Percentiles rank a stretch among this genome's conserved stretches.
Conservation (phyloP, 1,140 invertebrate species). For the Wasmannia auropunctata region DNA sequence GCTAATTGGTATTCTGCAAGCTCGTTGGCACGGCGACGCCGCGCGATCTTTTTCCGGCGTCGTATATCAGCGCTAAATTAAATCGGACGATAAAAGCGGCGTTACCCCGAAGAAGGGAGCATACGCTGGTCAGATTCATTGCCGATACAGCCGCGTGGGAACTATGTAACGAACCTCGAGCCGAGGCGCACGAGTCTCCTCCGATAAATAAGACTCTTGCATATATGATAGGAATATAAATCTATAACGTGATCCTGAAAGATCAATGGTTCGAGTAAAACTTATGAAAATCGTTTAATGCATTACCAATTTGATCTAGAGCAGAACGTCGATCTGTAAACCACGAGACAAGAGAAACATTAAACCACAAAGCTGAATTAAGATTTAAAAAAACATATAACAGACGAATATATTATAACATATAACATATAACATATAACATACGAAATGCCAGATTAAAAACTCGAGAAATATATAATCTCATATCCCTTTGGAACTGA, state of each 20-base stretch:
- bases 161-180: constrained; percentile 45
- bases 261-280: not conserved
- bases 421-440: not conserved
- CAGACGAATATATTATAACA: too few relatives aligned
- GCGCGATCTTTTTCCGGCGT: constrained; percentile 6
- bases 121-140: constrained; percentile 45
- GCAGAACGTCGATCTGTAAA: not conserved
- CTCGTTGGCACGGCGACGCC: constrained; percentile 10
- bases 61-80: constrained; percentile 52
- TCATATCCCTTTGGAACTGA: not conserved
- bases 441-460: not conserved
- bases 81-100: constrained; percentile 50
- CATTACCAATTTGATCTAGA: not conserved
- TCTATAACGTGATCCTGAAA: not conserved
- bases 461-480: not conserved
- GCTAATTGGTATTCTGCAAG: constrained; percentile 31
- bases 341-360: too few relatives aligned
- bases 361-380: not conserved
- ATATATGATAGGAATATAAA: constrained; percentile 14
- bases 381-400: not conserved
- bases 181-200: not conserved
- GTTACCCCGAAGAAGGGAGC: constrained; percentile 9
- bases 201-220: constrained; percentile 36
- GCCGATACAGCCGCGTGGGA: constrained; percentile 47
- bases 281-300: not conserved